Evolutionary conservation across 2,797 vertebrate genomes (phyloP), one percentile per base, ranked within the genome.

Genomic region (Falco peregrinus): DNA sequence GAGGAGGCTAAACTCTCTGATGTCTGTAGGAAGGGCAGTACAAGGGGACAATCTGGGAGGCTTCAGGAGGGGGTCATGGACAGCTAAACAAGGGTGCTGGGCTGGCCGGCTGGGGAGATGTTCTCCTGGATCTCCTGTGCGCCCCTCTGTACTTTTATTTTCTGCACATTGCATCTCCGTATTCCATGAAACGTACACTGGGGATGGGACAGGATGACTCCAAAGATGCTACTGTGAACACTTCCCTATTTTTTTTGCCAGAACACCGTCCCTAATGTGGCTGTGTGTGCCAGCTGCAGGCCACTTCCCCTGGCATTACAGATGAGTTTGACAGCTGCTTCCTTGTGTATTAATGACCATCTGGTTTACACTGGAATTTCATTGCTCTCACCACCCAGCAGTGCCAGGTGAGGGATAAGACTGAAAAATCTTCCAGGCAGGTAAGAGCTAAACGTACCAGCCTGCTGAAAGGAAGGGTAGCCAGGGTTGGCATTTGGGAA

Each of bases 1-100:
- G 1, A 17, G 39, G 28, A 63, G 48, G 14, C 31, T 37, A 19
- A 48, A 26, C 8, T 10, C 56, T 60, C 35, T 80, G 43, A 54
- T 0, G 0, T 18, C 45, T 77, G 15, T 0, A 0, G 60, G 54
- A 37, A 87, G 37, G 21, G 25, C 18, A 25, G 3, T 0, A 1
- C 0, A 3, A 59, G 45, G 29, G 16, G 25, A 14, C 51, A 41
- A 3, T 12, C 25, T 15, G 13, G 26, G 63, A 67, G 31, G 13
- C 35, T 71, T 68, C 39, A 39, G 26, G 39, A 24, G 18, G 26
- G 11, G 10, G 6, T 26, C 28, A 54, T 1, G 2, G 54, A 20
- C 24, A 75, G 24, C 45, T 35, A 5, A 53, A n/a, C 19, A 10
- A 47, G n/a, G 14, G 24, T 22, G 18, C 31, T n/a, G 22, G 35